Percentiles rank a stretch among this genome's conserved stretches.
phyloP scores from a whole-genome alignment of 2,797 vertebrate genomes.

The Anabacerthia variegaticeps region DNA sequence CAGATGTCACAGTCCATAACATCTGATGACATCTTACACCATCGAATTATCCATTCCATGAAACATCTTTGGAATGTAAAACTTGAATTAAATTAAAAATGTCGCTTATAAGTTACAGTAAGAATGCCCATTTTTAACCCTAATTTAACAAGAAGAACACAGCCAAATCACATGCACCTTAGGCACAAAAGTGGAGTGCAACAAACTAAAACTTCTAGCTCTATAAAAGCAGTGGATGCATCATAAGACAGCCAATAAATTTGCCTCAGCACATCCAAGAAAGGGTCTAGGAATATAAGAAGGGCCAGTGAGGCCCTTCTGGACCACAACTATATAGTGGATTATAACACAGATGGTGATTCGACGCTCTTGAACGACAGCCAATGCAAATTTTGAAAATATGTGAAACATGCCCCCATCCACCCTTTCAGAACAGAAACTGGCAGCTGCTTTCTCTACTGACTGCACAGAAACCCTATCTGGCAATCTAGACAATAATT shows the following conservation, averaged over 20 bases:
- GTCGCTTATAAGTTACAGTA: background rate
- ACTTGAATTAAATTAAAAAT: background rate
- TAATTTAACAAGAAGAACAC: background rate
- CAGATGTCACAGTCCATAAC: background rate
- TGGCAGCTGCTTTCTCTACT: slow-evolving; percentile 50
- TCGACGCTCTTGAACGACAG: slow-evolving; percentile 16
- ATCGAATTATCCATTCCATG: background rate
- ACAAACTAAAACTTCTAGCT: background rate
- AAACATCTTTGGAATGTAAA: background rate
- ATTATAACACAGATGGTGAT: slow-evolving; percentile 59
- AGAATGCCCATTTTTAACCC: background rate
- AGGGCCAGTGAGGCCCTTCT: slow-evolving; percentile 48
- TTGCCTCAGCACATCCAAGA: background rate
- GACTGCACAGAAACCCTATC: slow-evolving; percentile 52
- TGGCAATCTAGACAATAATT: slow-evolving; percentile 57
- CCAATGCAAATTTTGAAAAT: slow-evolving; percentile 61
- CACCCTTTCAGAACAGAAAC: slow-evolving; percentile 54
- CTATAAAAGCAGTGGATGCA: background rate
- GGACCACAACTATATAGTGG: slow-evolving; percentile 16
- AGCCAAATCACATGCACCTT: background rate
- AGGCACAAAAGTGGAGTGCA: background rate
- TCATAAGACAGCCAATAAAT: background rate
- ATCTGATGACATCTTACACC: background rate
- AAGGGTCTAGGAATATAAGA: background rate
- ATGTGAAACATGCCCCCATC: slow-evolving; percentile 56